Base-by-base conservation (phyloP, 2,888 invertebrate genomes). In the Crocallis elinguaria region DNA sequence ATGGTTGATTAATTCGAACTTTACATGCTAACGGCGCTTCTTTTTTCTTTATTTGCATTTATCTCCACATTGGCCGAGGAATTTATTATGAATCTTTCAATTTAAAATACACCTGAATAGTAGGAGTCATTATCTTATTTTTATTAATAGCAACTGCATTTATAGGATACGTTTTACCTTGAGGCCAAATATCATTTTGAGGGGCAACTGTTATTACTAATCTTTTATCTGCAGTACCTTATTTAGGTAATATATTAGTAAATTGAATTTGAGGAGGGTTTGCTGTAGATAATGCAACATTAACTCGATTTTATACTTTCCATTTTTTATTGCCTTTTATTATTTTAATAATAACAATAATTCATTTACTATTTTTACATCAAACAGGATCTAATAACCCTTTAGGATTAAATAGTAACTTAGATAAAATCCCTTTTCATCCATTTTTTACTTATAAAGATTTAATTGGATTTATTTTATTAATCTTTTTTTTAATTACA, bases 111-210 rank as follows among this genome's bases (percentile, higher is more conserved):
- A 94, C 94, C 0, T 96, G 96, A 94, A 75, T 92, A 69, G 67
- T 93, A 0, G 95, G 95, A 43, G 86, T 94, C 41, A 84, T 94
- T 54, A 92, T 96, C 77, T 79, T 95, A 83, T 93, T 96, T 68
- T 44, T 94, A 78, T 81, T 93, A 60, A 96, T 96, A 93, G 93
- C 84, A 73, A 94, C 95, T 38, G 95, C 95, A 14, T 96, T 96
- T 80, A 86, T 96, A 92, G 96, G 95, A 0, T 96, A 96, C 89
- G 95, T 96, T 0, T 61, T 95, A 71, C 95, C 95, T 0, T 95
- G 95, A 84, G 95, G 95, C 5, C 95, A 96, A 94, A 96, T 96
- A 93, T 95, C 95, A 0, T 96, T 95, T 79, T 96, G 95, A 93
- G 95, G 95, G 1, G 95, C n/a, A n/a, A n/a, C n/a, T n/a, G n/a